A percentile compares a stretch with the other conserved stretches of the same genome.
Conservation (phyloP, 2,797 vertebrate genomes). For the Anguilla megastoma region DNA sequence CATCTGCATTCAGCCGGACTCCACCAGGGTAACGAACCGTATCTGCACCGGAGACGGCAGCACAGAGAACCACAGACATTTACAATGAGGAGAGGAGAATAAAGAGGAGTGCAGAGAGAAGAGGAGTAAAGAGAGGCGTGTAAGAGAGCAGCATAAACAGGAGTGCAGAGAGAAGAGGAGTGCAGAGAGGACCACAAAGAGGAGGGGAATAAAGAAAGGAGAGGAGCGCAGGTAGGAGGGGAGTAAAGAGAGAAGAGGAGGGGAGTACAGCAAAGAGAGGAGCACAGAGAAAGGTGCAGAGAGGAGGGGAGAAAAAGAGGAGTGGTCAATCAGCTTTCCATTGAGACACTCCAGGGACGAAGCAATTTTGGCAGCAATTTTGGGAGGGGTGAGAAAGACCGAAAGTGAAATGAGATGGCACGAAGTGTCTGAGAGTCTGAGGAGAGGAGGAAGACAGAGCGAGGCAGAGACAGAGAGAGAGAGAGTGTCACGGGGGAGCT, state of each 20-base stretch:
- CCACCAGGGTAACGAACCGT: background rate
- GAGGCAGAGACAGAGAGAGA: background rate
- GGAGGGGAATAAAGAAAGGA: background rate
- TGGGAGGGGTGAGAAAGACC: background rate
- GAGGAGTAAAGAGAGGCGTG: too few relatives aligned
- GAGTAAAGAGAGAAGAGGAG: background rate
- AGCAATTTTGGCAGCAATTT: background rate
- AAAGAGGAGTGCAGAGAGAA: too few relatives aligned
- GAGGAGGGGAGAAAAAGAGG: background rate
- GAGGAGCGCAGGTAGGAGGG: background rate
- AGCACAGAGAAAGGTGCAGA: background rate
- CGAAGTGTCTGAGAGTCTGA: background rate
- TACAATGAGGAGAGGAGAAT: too few relatives aligned
- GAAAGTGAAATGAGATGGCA: background rate
- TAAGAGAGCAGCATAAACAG: too few relatives aligned
- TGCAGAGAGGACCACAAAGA: background rate
- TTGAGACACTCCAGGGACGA: background rate
- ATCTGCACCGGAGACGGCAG: background rate
- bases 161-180: too few relatives aligned
- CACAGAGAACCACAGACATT: too few relatives aligned
- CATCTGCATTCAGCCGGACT: background rate
- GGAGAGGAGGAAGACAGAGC: background rate
- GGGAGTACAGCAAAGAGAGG: background rate
- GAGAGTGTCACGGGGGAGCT: constrained; percentile 5
- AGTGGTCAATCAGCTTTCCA: background rate